Evolutionary conservation across 2,888 invertebrate genomes (phyloP).

Genomic region (Drepana falcataria): DNA sequence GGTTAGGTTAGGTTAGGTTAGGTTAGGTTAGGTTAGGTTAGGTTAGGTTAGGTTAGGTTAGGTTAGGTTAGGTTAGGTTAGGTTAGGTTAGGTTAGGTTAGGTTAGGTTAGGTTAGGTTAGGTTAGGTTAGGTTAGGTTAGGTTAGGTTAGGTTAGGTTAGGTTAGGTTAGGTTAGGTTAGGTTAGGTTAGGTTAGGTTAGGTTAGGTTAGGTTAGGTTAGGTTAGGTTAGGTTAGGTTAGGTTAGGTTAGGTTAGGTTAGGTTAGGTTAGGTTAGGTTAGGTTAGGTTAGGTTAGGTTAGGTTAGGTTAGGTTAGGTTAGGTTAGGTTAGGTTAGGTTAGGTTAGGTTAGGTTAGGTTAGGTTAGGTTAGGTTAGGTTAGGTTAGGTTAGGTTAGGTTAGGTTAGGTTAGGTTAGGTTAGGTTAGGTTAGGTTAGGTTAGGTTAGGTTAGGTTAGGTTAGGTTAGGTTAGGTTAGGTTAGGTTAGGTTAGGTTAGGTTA

Average conservation of each 20-base stretch:
- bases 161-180: conserved; percentile 10
- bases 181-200: conserved; percentile 10
- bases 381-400: conserved; percentile 8
- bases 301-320: conserved; percentile 14
- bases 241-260: conserved; percentile 15
- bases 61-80: background rate
- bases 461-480: conserved; percentile 7
- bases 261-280: conserved; percentile 10
- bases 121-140: conserved; percentile 6
- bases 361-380: conserved; percentile 11
- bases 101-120: background rate
- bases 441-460: conserved; percentile 5
- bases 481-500: conserved; percentile 14
- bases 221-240: conserved; percentile 11
- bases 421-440: conserved; percentile 6
- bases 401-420: conserved; percentile 8
- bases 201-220: conserved; percentile 13
- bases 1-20: conserved; percentile 15
- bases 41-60: conserved; percentile 8
- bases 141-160: conserved; percentile 10
- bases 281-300: conserved; percentile 12
- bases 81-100: conserved; percentile 14
- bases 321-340: conserved; percentile 9
- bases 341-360: conserved; percentile 9
- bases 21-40: conserved; percentile 8